Percentiles rank a stretch among this genome's conserved stretches.
phyloP scores from a whole-genome alignment of 2,888 invertebrate species.

The Drosophila barbarae region DNA sequence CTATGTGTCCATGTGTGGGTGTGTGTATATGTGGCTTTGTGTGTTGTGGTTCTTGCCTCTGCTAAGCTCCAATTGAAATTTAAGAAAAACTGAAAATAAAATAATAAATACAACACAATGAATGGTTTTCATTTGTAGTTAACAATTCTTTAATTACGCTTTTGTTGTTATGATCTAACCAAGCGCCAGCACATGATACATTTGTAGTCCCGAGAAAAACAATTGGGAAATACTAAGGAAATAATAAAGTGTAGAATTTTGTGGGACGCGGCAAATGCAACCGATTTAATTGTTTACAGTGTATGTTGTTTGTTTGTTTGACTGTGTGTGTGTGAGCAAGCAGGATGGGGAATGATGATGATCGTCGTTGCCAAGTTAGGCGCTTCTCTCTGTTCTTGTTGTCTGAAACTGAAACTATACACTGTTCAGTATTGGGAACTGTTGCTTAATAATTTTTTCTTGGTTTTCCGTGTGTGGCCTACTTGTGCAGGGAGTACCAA shows the following conservation, averaged over 20 bases:
- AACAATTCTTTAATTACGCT: conserved; percentile 37
- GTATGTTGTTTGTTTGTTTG: not conserved
- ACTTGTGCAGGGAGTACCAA: not conserved
- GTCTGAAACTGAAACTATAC: no score
- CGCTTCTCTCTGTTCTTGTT: not conserved
- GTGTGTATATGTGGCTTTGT: not conserved
- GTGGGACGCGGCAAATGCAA: conserved; percentile 8
- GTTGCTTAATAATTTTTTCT: not conserved
- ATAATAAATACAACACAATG: conserved; percentile 11
- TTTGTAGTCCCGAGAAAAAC: conserved; percentile 23
- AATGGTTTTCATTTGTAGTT: conserved; percentile 21
- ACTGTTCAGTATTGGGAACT: conserved; percentile 1
- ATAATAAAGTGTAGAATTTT: conserved; percentile 1
- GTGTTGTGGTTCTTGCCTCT: conserved; percentile 23
- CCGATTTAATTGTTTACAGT: conserved; percentile 12
- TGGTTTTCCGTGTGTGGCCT: not conserved
- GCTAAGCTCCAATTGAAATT: conserved; percentile 19
- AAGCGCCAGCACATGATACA: conserved; percentile 30
- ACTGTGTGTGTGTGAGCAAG: not conserved
- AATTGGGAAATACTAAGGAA: not conserved
- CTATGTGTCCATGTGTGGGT: conserved; percentile 22
- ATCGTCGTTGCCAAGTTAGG: not conserved
- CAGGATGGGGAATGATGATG: conserved; percentile 14
- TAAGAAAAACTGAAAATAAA: not conserved
- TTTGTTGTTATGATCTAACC: conserved; percentile 11